Evolutionary conservation across 2,888 invertebrate species (phyloP), one percentile per base, ranked within the genome.

Genomic region (Hemithea aestivaria): DNA sequence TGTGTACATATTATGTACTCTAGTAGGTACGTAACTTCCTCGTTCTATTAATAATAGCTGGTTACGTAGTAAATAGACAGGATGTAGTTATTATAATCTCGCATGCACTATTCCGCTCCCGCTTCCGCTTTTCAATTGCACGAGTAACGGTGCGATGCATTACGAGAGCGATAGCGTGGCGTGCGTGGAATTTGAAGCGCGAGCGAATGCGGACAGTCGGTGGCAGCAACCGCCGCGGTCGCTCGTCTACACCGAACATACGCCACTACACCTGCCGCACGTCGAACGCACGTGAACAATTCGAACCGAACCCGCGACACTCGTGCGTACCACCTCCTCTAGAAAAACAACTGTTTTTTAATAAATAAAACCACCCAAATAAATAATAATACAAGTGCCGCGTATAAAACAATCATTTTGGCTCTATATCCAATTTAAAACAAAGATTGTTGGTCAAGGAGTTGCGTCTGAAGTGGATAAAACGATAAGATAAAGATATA

Each of bases 401-500:
- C 21, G 10, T 4, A 8, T 26, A 20, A 25, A 35, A n/a, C 12
- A 11, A 5, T 10, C 7, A 12, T 8, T 27, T 39, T 20, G 22
- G 24, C 7, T 28, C 8, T 31, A 35, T 40, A 29, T 37, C 26
- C 32, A 30, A 34, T 43, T 38, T 53, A 55, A 58, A 67, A 69
- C 66, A 73, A 76, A 69, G 62, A 71, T 71, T 66, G 44, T 65
- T 70, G 64, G 63, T 68, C 65, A 68, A 75, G 69, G 58, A 65
- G 62, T 48, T 53, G 58, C 47, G 53, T 49, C 56, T 64, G 56
- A 69, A 73, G 73, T 73, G 72, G 64, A 73, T 72, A 76, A 71
- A 66, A 56, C 55, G 81, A 82, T 81, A 82, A 84, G 81, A 81
- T 79, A 74, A 71, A 58, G 55, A 45, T 55, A 51, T 50, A 56